A percentile compares a stretch with the other conserved stretches of the same genome.
Conservation (phyloP, 2,888 invertebrate genomes). For the Pseudoips prasinana region DNA sequence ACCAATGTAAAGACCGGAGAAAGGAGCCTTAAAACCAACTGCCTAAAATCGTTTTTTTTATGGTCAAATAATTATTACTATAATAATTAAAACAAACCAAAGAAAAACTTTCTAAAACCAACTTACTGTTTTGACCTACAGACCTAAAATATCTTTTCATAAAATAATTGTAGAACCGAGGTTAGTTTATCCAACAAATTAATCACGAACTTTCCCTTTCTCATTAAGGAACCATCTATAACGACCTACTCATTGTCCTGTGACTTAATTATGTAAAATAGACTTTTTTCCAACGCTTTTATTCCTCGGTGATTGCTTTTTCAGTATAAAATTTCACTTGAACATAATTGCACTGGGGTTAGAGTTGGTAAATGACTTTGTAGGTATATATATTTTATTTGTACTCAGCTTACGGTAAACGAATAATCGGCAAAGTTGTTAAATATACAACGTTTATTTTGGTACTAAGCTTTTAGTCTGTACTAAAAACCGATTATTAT, state of each 20-base stretch:
- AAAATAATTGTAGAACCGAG: not conserved
- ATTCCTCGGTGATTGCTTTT: constrained; percentile 22
- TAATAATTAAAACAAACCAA: too few relatives aligned
- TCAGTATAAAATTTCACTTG: constrained; percentile 12
- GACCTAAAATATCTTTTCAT: too few relatives aligned
- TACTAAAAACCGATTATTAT: too few relatives aligned
- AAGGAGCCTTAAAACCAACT: too few relatives aligned
- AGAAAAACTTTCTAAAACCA: too few relatives aligned
- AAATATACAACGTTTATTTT: too few relatives aligned
- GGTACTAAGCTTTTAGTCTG: too few relatives aligned
- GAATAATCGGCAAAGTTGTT: not conserved
- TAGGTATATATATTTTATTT: too few relatives aligned
- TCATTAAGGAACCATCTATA: constrained; percentile 5
- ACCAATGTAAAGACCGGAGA: too few relatives aligned
- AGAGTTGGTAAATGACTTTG: not conserved
- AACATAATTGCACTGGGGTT: constrained; percentile 14
- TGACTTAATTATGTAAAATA: constrained; percentile 27
- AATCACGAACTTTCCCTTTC: not conserved
- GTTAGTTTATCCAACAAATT: not conserved
- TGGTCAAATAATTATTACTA: too few relatives aligned
- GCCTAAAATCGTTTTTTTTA: too few relatives aligned
- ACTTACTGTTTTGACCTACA: too few relatives aligned
- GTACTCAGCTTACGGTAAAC: not conserved
- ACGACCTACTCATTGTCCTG: constrained; percentile 17
- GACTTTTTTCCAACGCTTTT: constrained; percentile 11